Base-by-base conservation (phyloP, 2,888 invertebrate genomes). In the Luperina nickerlii region DNA sequence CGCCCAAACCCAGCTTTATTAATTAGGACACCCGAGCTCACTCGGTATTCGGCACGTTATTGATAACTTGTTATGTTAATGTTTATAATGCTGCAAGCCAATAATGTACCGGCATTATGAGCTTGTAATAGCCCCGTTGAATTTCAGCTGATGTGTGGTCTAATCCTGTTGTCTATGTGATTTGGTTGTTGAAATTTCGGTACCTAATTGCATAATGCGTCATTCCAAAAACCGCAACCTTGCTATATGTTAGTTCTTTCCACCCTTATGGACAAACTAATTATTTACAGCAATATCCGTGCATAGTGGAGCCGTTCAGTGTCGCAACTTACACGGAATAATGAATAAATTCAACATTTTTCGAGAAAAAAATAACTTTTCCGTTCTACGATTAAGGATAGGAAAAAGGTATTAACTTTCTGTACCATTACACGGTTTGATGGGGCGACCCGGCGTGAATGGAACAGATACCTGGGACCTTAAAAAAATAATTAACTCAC, bases 351-450 rank as follows among this genome's bases (percentile, higher is more conserved):
- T 82, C 68, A 79, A 74, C 76, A 83, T 87, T 76, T 71, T 48
- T 63, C 38, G 15, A 66, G 32, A 45, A 76, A 74, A 71, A 86
- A 83, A 88, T 81, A 20, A 45, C 68, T 73, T 73, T 9, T 60
- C 70, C 75, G 48, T 78, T 74, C 48, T 81, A 68, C 79, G 72
- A 66, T 32, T 32, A 32, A 86, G 77, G 80, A 88, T 83, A 84
- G 81, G 74, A 75, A 81, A 84, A 88, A 90, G 90, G 87, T 90
- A 91, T 91, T 91, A 90, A 88, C 87, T 85, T 91, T 91, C 89
- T 90, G 76, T 89, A 67, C 87, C 91, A 92, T 92, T 90, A 86
- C 87, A 87, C 90, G 73, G 88, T 80, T 88, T 87, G 90, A 91
- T 89, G 88, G 77, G 65, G 82, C 87, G 84, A 87, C 87, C 84